A percentile compares a stretch with the other conserved stretches of the same genome.
These are phyloP conservation scores for Leucoraja ocellata DNA, from an alignment of 2,797 vertebrate species.

Conservation along the genomic window DNA sequence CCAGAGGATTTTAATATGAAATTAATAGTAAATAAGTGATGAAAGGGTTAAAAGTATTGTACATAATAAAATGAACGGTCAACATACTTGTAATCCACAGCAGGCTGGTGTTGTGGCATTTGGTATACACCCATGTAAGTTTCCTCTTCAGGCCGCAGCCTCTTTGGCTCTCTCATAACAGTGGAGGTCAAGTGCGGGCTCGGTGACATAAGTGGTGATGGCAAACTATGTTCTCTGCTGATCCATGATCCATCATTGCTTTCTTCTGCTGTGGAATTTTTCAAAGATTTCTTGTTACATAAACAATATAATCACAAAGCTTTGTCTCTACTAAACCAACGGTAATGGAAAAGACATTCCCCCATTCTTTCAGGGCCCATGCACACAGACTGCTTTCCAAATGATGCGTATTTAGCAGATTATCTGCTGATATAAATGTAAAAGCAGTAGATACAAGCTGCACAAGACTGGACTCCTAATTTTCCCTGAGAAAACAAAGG, in stretches of 20 bases:
- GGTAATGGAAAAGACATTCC: background rate
- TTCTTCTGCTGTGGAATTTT: constrained; percentile 68
- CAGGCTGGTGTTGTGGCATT: constrained; percentile 75
- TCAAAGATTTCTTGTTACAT: background rate
- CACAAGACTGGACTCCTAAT: background rate
- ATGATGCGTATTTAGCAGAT: background rate
- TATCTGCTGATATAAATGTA: background rate
- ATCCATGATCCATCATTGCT: constrained; percentile 85
- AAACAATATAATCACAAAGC: background rate
- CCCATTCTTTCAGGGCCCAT: background rate
- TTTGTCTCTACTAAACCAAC: background rate
- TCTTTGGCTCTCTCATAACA: constrained; percentile 91
- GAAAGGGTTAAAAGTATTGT: background rate
- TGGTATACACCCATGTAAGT: constrained; percentile 92
- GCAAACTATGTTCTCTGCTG: constrained; percentile 82
- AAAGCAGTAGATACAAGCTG: background rate
- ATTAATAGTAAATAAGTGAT: background rate
- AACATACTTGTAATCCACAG: constrained; percentile 95
- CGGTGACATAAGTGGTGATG: constrained; percentile 93
- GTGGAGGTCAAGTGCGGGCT: constrained; percentile 95
- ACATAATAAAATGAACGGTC: constrained; percentile 1
- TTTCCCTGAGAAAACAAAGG: background rate
- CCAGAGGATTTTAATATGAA: background rate
- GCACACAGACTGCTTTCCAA: background rate
- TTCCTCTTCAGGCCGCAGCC: constrained; percentile 77